Evolutionary conservation across 2,888 invertebrate species (phyloP), one percentile per base, ranked within the genome.

Genomic region (Erpobdella octoculata): DNA sequence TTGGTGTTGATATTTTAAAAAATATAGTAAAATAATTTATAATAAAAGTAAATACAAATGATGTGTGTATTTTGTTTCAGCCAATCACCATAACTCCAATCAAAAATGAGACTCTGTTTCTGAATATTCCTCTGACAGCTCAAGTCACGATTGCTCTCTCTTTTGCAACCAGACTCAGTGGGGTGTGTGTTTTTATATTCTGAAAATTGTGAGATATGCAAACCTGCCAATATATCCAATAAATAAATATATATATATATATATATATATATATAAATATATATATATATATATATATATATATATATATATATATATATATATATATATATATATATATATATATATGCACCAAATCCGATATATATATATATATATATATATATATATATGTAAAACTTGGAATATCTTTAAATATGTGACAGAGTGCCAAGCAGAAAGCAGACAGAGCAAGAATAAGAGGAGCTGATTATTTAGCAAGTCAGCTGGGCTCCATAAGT

Each of bases 381-480:
- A n/a, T n/a, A n/a, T n/a, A n/a, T n/a, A n/a, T n/a, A n/a, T n/a
- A n/a, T n/a, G n/a, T n/a, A n/a, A n/a, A n/a, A n/a, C n/a, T n/a
- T n/a, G n/a, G n/a, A n/a, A n/a, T n/a, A n/a, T 41, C 46, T n/a
- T 41, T 41, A 41, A 41, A 41, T 15, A 41, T 41, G 46, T n/a
- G 35, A 25, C 36, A 75, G 75, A 69, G 71, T 15, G 74, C 75
- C 21, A 70, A 69, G 38, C 70, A 64, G 59, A 37, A 53, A 12
- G 74, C 72, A 2, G 79, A 78, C 58, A 78, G 78, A 31, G 77
- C 80, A 5, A 73, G 73, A 48, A 75, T 77, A 28, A 72, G 73
- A 21, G 81, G 79, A 0, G 77, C 78, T 0, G 75, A 78, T 41
- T 82, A 79, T 72, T 73, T 82, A 72, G 76, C 77, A 8, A 64